Conservation (phyloP, 2,113 vertebrate genomes). For the Mustelus asterias region DNA sequence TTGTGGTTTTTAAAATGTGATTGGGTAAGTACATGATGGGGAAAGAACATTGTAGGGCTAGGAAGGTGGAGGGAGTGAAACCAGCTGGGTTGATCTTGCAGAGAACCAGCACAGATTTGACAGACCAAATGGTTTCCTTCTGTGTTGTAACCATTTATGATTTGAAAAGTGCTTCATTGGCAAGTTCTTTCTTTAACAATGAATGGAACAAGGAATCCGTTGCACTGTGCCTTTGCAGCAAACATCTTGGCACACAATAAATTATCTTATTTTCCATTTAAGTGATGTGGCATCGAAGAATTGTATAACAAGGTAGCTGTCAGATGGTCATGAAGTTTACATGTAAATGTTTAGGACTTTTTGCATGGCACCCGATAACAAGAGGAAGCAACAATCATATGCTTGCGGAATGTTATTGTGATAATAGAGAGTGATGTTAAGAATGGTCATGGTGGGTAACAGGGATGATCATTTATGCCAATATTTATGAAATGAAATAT, state of each 20-base stretch:
- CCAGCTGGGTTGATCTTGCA: too few relatives aligned
- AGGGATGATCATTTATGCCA: background rate
- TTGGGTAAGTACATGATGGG: too few relatives aligned
- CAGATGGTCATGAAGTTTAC: background rate
- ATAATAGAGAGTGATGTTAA: background rate
- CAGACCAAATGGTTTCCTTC: too few relatives aligned
- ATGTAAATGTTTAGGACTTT: background rate
- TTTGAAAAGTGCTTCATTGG: background rate
- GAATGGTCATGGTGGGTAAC: background rate
- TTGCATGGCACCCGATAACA: background rate
- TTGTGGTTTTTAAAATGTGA: too few relatives aligned
- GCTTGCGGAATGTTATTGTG: background rate
- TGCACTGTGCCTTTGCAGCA: background rate
- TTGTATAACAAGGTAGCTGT: background rate
- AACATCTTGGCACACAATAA: background rate
- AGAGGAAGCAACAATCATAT: conserved; percentile 9
- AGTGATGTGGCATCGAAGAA: background rate
- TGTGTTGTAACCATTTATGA: background rate
- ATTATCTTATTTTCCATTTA: background rate
- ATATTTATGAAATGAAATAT: background rate
- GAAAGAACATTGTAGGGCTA: too few relatives aligned
- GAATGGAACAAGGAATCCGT: background rate
- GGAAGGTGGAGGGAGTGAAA: too few relatives aligned
- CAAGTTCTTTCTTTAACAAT: background rate
- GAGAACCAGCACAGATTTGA: too few relatives aligned